These are phyloP conservation scores for Anadara kagoshimensis DNA, from an alignment of 1,140 invertebrate genomes.

Conservation along the genomic window DNA sequence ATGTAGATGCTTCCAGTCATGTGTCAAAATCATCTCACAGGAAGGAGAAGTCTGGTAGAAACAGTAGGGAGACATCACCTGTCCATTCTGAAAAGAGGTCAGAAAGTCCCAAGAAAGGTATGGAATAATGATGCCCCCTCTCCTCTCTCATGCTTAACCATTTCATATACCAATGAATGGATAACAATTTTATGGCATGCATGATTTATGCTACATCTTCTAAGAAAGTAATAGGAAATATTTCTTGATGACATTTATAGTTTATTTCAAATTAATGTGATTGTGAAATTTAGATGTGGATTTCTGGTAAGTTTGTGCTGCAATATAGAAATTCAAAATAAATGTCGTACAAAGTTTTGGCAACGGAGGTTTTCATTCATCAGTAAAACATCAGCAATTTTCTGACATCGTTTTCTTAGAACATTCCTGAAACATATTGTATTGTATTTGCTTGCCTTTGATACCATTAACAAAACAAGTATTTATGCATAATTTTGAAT, in stretches of 20 bases:
- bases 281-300: not conserved
- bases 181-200: no score
- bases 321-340: no score
- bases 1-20: slow-evolving; percentile 15
- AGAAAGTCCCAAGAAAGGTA: slow-evolving; percentile 21
- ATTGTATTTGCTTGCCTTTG: no score
- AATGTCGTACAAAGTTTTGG: no score
- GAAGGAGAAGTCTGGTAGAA: slow-evolving; percentile 15
- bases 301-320: not conserved
- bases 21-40: slow-evolving; percentile 1
- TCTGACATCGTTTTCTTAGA: no score
- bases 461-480: not conserved
- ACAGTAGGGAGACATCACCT: slow-evolving; percentile 15
- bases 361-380: no score
- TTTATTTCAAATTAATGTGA: not conserved
- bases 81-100: not conserved
- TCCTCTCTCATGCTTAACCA: no score
- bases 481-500: not conserved
- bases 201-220: no score
- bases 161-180: no score
- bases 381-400: no score
- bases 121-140: no score
- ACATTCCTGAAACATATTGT: no score
- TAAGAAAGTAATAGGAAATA: not conserved
- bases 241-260: not conserved